These are phyloP conservation scores for Brachypodius melanocephalos DNA, from an alignment of 2,113 vertebrate genomes.

Conservation along the genomic window DNA sequence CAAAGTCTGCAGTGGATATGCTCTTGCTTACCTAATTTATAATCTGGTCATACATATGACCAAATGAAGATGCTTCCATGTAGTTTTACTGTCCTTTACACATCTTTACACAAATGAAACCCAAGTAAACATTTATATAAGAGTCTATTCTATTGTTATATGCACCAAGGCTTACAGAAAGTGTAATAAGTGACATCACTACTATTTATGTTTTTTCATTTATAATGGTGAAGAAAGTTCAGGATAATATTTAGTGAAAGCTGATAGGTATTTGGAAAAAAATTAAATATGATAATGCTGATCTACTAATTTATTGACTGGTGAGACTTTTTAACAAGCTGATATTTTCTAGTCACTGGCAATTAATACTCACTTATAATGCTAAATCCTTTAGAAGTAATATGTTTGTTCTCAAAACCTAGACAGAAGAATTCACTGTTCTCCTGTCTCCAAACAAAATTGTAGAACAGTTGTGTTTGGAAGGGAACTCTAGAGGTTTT, in stretches of 20 bases:
- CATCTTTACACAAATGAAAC: not conserved
- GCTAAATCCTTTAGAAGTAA: not conserved
- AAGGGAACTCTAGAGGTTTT: not conserved
- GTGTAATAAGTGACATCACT: not conserved
- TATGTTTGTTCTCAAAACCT: not conserved
- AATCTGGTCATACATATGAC: not conserved
- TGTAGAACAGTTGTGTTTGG: not conserved
- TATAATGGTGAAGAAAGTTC: not conserved
- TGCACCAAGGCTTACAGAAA: not conserved
- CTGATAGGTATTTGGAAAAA: not conserved
- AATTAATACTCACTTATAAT: not conserved
- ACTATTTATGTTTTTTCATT: not conserved
- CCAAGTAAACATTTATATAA: not conserved
- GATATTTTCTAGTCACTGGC: not conserved
- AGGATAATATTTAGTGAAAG: not conserved
- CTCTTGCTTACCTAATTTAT: not conserved
- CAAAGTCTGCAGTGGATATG: not conserved
- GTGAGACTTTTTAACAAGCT: not conserved
- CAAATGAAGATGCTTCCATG: not conserved
- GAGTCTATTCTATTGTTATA: not conserved
- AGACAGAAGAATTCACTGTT: not conserved
- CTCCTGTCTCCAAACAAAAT: not conserved
- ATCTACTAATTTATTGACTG: not conserved
- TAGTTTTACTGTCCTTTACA: not conserved
- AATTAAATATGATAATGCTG: not conserved